These are phyloP conservation scores for Lordiphosa fenestrarum DNA, from an alignment of 2,888 invertebrate species.

Conservation along the genomic window DNA sequence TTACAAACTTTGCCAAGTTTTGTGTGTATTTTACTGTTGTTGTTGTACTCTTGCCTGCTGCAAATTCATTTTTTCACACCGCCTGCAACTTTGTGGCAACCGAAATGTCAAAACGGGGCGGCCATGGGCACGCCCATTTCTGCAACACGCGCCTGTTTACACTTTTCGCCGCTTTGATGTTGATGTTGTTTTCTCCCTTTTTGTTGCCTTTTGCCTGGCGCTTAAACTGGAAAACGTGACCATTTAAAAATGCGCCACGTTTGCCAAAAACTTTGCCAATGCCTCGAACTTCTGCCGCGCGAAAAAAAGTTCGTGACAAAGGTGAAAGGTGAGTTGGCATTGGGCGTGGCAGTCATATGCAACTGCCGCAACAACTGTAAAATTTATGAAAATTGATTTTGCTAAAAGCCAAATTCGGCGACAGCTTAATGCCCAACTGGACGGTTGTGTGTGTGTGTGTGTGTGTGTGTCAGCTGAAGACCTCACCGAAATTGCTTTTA, in stretches of 20 bases:
- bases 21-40: constrained; percentile 30
- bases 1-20: constrained; percentile 67
- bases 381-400: constrained; percentile 73
- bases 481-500: constrained; percentile 33
- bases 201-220: constrained; percentile 44
- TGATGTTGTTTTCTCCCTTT: constrained; percentile 32
- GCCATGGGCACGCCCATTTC: constrained; percentile 35
- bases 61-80: constrained; percentile 56
- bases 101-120: constrained; percentile 18
- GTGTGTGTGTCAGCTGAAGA: constrained; percentile 1
- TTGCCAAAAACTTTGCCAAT: constrained; percentile 70
- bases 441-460: not conserved
- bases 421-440: constrained; percentile 56
- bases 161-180: constrained; percentile 65
- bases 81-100: constrained; percentile 58
- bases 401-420: constrained; percentile 41
- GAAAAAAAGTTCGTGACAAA: constrained; percentile 58
- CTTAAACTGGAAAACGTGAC: constrained; percentile 78
- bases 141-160: constrained; percentile 65
- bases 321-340: constrained; percentile 51
- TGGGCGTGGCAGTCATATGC: constrained; percentile 59
- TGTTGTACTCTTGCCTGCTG: constrained; percentile 30
- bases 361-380: constrained; percentile 57
- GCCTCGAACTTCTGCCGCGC: constrained; percentile 55
- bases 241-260: constrained; percentile 75